These are phyloP conservation scores for Pseudorasbora parva DNA, from an alignment of 2,113 vertebrate species.

Conservation along the genomic window DNA sequence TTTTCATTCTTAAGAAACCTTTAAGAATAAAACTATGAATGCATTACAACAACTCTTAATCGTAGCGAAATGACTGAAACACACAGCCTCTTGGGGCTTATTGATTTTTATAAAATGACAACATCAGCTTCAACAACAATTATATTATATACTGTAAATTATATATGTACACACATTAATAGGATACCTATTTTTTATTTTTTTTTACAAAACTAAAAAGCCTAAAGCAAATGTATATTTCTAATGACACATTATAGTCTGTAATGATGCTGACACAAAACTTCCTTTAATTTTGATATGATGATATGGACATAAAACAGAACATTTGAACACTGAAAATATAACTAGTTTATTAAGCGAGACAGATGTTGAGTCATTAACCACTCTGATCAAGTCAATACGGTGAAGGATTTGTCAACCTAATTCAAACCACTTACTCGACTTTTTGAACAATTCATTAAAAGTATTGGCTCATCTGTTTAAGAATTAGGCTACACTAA, in stretches of 20 bases:
- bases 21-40: not conserved
- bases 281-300: not conserved
- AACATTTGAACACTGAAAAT: not conserved
- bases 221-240: not conserved
- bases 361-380: slow-evolving; percentile 3
- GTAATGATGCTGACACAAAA: not conserved
- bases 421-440: not conserved
- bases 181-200: not conserved
- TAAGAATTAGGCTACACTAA: not conserved
- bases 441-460: not conserved
- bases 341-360: not conserved
- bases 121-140: not conserved
- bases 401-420: not conserved
- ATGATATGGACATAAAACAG: not conserved
- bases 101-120: not conserved
- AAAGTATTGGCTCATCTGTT: not conserved
- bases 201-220: not conserved
- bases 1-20: not conserved
- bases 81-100: slow-evolving; percentile 4
- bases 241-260: not conserved
- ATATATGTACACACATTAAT: not conserved
- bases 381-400: not conserved
- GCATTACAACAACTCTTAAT: not conserved
- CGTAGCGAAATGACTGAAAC: not conserved
- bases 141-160: not conserved